A percentile compares a stretch with the other conserved stretches of the same genome.
Conservation (phyloP, 2,797 vertebrate genomes). For the Synanceia verrucosa region DNA sequence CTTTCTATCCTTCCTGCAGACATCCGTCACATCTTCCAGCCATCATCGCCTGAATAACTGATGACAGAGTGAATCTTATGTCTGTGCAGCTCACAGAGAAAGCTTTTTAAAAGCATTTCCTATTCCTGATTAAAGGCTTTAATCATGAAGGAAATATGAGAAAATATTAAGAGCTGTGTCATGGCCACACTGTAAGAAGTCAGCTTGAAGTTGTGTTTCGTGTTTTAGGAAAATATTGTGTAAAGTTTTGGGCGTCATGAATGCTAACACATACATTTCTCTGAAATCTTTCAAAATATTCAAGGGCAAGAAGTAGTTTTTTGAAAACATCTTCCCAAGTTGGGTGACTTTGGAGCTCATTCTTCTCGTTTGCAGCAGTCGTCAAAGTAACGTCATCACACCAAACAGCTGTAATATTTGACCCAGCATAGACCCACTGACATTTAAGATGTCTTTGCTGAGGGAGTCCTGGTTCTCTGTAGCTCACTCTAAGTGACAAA, state of each 20-base stretch:
- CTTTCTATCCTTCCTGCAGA: conserved; percentile 37
- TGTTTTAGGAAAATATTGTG: background rate
- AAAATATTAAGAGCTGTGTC: background rate
- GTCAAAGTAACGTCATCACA: no score
- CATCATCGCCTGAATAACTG: conserved; percentile 60
- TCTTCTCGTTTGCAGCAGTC: no score
- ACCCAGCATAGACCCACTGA: background rate
- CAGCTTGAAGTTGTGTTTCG: background rate
- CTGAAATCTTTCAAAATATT: background rate
- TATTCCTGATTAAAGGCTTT: conserved; percentile 11
- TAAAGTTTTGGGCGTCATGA: background rate
- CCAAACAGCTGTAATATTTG: background rate
- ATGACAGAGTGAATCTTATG: conserved; percentile 37
- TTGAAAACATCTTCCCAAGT: background rate
- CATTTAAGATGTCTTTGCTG: background rate
- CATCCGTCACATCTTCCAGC: conserved; percentile 53
- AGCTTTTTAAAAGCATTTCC: conserved; percentile 37
- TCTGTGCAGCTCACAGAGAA: conserved; percentile 26
- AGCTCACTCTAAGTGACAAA: no score
- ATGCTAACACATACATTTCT: background rate
- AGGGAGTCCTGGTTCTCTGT: background rate
- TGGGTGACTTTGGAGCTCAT: background rate
- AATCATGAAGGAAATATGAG: conserved; percentile 4
- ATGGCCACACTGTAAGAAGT: background rate
- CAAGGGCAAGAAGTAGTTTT: background rate